Evolutionary conservation across 2,113 vertebrate species (phyloP), one percentile per base, ranked within the genome.

Genomic region (Reinhardtius hippoglossoides): DNA sequence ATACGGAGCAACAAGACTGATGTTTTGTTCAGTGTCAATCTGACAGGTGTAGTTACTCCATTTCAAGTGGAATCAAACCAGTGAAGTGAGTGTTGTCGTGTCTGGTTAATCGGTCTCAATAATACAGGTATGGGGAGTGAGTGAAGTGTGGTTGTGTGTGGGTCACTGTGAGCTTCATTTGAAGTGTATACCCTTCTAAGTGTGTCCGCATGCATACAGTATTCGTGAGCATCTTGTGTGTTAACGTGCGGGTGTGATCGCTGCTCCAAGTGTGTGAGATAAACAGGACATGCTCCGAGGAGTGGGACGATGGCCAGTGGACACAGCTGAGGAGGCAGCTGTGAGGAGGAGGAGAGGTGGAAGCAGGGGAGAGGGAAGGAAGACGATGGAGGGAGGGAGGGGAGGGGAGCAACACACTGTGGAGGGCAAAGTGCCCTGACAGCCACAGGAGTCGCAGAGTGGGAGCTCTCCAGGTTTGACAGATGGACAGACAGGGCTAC

Each of bases 301-400:
- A 88, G 87, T 83, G 88, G 91, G 91, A 89, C 61, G 23, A 63
- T 57, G 74, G 91, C 91, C 91, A 92, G 90, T 86, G 83, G 91
- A 93, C 91, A 91, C 92, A 92, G 92, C 91, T 90, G 89, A 92
- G 83, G 85, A 88, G 88, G 91, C 89, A 92, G 91, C 89, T 92
- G 91, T 89, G 84, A 86, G 82, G 87, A 90, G 77, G 44, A 21
- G 76, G 58, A 40, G 10, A 52, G 63, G 60, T 55, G 56, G 55
- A n/a, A 20, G 69, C 31, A 66, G 35, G 21, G 54, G 26, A 6
- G 27, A 13, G 3, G 58, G 27, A 23, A 24, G 59, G 40, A 13
- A 13, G 40, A 13, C 40, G 40, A 12, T 10, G 68, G 44, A 16
- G 76, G 58, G 10, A 50, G 16, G 37, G 21, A 48, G 27, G 72